phyloP scores from a whole-genome alignment of 2,797 vertebrate genomes.

The Megaceryle alcyon region DNA sequence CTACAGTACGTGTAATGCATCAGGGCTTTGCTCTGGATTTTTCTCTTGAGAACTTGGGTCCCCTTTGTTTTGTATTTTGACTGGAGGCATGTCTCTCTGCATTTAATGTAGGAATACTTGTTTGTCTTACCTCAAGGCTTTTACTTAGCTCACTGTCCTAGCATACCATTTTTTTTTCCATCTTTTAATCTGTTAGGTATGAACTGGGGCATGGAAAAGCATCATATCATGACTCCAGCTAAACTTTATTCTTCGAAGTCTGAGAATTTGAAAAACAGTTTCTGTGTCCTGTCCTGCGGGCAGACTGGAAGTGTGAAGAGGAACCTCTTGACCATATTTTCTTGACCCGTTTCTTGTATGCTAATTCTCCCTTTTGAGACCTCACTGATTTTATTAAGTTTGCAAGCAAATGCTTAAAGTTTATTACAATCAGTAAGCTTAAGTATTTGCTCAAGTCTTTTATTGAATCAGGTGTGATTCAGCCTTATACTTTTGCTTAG shows the following conservation, averaged over 20 bases:
- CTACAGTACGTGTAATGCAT: background rate
- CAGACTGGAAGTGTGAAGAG: background rate
- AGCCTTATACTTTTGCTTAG: background rate
- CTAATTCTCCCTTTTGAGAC: background rate
- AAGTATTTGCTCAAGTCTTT: background rate
- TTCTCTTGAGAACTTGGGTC: background rate
- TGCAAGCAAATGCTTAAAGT: background rate
- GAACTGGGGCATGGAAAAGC: background rate
- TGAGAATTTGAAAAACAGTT: background rate
- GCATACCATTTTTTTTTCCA: background rate
- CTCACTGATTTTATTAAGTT: background rate
- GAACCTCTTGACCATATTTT: background rate
- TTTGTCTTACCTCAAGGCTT: background rate
- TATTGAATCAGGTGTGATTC: background rate
- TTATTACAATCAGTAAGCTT: background rate
- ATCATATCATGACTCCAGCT: background rate
- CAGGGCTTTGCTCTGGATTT: background rate
- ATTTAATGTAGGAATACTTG: background rate
- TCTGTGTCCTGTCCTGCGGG: background rate
- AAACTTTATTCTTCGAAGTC: background rate
- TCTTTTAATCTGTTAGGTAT: background rate
- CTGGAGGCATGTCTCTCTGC: background rate
- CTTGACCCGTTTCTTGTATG: background rate
- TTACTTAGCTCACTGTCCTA: background rate
- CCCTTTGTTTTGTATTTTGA: background rate